Conservation (phyloP, 2,113 vertebrate genomes). For the Lamprologus ornatipinnis region DNA sequence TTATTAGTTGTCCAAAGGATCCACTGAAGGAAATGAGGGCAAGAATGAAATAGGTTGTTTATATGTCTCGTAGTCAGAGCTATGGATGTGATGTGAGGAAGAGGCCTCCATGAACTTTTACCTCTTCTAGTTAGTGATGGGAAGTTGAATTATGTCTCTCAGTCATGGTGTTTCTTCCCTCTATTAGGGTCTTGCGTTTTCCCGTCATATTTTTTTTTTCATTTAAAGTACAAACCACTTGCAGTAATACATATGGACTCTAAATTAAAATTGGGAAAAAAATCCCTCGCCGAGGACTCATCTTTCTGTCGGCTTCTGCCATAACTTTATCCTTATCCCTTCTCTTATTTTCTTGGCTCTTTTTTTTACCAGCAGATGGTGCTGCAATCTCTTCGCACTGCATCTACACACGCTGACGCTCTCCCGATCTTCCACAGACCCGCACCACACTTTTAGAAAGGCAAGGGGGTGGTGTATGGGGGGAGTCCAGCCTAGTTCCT, state of each 20-base stretch:
- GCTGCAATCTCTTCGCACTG: slow-evolving; percentile 2
- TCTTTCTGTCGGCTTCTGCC: background rate
- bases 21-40: slow-evolving; percentile 74
- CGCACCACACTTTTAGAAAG: background rate
- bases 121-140: slow-evolving; percentile 8
- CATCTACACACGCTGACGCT: background rate
- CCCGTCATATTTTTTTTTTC: background rate
- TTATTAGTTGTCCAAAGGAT: slow-evolving; percentile 70
- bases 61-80: slow-evolving; percentile 57
- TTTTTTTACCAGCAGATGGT: slow-evolving; percentile 71
- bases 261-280: background rate
- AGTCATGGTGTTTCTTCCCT: background rate
- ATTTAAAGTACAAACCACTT: background rate
- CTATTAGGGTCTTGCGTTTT: background rate
- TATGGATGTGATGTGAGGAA: slow-evolving; percentile 54
- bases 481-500: slow-evolving; percentile 66
- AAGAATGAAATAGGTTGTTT: slow-evolving; percentile 65
- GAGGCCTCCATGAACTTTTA: slow-evolving; percentile 48
- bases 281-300: background rate
- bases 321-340: background rate
- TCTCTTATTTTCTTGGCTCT: background rate
- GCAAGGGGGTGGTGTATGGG: background rate
- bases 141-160: background rate
- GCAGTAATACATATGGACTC: background rate
- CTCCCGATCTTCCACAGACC: slow-evolving; percentile 18